These are phyloP conservation scores for Leptopilina clavipes DNA, from an alignment of 1,140 invertebrate genomes.

Conservation along the genomic window DNA sequence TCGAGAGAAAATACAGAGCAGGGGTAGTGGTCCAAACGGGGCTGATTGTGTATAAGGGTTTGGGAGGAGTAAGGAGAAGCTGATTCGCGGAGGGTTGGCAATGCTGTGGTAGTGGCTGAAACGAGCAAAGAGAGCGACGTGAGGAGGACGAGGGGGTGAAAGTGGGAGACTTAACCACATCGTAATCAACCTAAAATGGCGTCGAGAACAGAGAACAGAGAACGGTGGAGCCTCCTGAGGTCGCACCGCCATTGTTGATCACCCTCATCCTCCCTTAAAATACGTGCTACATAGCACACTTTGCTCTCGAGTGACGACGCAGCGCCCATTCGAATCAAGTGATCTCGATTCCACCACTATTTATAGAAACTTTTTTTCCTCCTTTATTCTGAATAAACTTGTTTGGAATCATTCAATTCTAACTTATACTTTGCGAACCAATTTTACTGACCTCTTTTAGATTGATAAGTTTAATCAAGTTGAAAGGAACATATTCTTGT, in stretches of 20 bases:
- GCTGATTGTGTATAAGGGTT: slow-evolving; percentile 54
- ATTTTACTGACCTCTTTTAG: not conserved
- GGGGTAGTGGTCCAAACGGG: slow-evolving; percentile 39
- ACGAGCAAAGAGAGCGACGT: slow-evolving; percentile 35
- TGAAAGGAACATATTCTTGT: slow-evolving; percentile 19
- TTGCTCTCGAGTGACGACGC: slow-evolving; percentile 29
- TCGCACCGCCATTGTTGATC: slow-evolving; percentile 60
- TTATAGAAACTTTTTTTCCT: slow-evolving; percentile 35
- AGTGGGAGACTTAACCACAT: slow-evolving; percentile 63
- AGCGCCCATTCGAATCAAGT: slow-evolving; percentile 56
- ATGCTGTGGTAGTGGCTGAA: slow-evolving; percentile 43
- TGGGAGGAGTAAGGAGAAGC: slow-evolving; percentile 34
- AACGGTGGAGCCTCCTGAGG: slow-evolving; percentile 52
- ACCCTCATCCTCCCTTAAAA: slow-evolving; percentile 37
- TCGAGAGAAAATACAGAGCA: slow-evolving; percentile 22
- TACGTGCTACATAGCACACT: slow-evolving; percentile 15
- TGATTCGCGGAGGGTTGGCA: slow-evolving; percentile 29
- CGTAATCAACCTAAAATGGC: slow-evolving; percentile 73
- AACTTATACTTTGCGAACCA: slow-evolving; percentile 47
- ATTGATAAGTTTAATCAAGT: slow-evolving; percentile 27
- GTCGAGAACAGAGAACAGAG: slow-evolving; percentile 63
- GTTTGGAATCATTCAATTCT: slow-evolving; percentile 18
- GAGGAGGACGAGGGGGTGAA: slow-evolving; percentile 38
- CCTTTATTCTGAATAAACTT: slow-evolving; percentile 46
- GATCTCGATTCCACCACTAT: slow-evolving; percentile 39